Percentiles rank a stretch among this genome's conserved stretches.
Evolutionary conservation across 2,113 vertebrate genomes (phyloP).

Genomic region (Patagioenas fasciata): DNA sequence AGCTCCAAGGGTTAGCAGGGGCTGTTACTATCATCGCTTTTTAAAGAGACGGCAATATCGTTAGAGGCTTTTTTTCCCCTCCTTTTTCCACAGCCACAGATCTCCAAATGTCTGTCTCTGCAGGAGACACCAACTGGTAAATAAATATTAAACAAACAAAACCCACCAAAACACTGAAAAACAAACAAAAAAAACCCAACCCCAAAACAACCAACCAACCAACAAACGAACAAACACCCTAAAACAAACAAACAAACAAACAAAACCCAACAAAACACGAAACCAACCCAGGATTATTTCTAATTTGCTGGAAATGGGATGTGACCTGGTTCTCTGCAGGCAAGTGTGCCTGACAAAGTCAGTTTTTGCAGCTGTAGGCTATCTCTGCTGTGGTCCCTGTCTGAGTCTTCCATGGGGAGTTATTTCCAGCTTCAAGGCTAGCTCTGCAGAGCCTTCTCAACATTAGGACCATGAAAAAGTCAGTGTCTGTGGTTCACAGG

Average conservation of each 20-base stretch:
- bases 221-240: not conserved
- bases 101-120: not conserved
- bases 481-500: not conserved
- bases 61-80: not conserved
- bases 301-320: not conserved
- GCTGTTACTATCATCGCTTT: constrained; percentile 7
- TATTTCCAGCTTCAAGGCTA: not conserved
- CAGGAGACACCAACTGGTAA: not conserved
- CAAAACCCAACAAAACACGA: too few species aligned
- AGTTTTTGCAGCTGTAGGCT: not conserved
- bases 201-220: too few species aligned
- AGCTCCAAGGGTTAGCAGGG: not conserved
- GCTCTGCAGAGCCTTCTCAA: not conserved
- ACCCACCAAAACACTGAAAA: not conserved
- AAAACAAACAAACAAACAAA: too few species aligned
- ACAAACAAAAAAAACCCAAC: too few species aligned
- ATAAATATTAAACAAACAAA: not conserved
- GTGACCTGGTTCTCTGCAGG: not conserved
- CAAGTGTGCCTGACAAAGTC: not conserved
- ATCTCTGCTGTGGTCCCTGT: not conserved
- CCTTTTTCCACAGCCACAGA: not conserved
- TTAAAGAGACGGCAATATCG: not conserved
- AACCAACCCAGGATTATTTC: not conserved
- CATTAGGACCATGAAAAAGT: not conserved
- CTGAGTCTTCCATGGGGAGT: not conserved